Evolutionary conservation across 2,113 vertebrate genomes (phyloP), one percentile per base, ranked within the genome.

Genomic region (Kobus ellipsiprymnus): DNA sequence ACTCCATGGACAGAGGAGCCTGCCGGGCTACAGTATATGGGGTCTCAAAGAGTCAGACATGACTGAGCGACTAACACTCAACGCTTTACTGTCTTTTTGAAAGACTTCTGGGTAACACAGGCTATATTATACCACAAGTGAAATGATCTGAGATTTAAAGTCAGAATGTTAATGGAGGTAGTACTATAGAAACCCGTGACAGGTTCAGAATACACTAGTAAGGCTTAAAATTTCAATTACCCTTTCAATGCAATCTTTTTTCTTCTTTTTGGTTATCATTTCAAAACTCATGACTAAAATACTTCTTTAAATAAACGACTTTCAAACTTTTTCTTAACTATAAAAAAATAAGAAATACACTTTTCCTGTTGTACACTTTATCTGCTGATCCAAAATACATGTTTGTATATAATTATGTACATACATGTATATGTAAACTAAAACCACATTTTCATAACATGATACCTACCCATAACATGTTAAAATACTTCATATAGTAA

Each of bases 71-170:
- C 23, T 77, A 44, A 44, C 71, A 74, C 36, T 25, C 52, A 46
- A n/a, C 60, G 67, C 17, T 4, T 67, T 57, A 52, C 52, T 2
- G 1, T n/a, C 33, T 30, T 92, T 29, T 48, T 80, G 46, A 91
- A 87, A 16, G 27, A 81, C 17, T 36, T 86, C n/a, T 25, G 30
- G 74, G 27, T 62, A 93, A 92, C 30, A 83, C 1, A 67, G 15
- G 55, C 44, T 93, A 81, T 40, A 17, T 16, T 67, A 86, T 21
- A 97, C 48, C 83, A 57, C 15, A 88, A 30, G 67, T 40, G 82
- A 98, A 78, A 90, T 23, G 80, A 90, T 10, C 33, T 71, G 85
- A 97, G 40, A 89, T 81, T 85, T 89, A 80, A 93, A 95, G 93
- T 64, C 90, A 96, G 64, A 93, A 46, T 27, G 85, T 64, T 29